Base-by-base conservation (phyloP, 2,888 invertebrate species). In the Dioctria rufipes region DNA sequence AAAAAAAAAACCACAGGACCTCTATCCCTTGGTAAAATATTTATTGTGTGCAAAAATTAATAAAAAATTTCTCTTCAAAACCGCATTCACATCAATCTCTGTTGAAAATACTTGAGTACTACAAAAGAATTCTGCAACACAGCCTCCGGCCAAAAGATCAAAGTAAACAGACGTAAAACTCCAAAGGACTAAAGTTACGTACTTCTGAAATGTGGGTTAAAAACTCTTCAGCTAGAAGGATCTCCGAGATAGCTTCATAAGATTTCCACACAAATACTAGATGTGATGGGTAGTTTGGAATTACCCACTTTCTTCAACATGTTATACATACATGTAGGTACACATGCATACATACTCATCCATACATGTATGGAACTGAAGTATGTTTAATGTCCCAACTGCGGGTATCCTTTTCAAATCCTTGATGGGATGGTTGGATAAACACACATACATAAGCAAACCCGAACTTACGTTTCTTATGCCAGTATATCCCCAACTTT, bases 141-240 rank as follows among this genome's bases (percentile, higher is more conserved):
- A 25, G 37, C 61, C 39, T 61, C 25, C 39, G 39, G 61, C 61
- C 61, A 37, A 61, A 61, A 61, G 37, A 37, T 61, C 37, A 61
- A 61, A 61, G 61, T 6, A 11, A 37, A 60, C 4, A 61, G 39
- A 13, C 39, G 11, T 25, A 4, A 8, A 8, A 61, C 37, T 39
- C 61, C 37, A 4, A 39, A 61, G 39, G 61, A 61, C 61, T 5
- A 5, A 37, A 39, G 61, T 61, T 25, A 61, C 11, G 61, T 61
- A 11, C 25, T 25, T 25, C 25, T 6, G 11, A 54, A 11, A 54
- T 54, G 11, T 54, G 54, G 54, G 54, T 54, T 54, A 54, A 54
- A 54, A 54, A 54, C 54, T 54, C 54, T 54, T 54, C 54, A 54
- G 2, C 54, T 11, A 54, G n/a, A 54, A 54, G 54, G 11, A 54